phyloP scores from a whole-genome alignment of 1,140 invertebrate genomes.

The Lamellibrachia luymesi region DNA sequence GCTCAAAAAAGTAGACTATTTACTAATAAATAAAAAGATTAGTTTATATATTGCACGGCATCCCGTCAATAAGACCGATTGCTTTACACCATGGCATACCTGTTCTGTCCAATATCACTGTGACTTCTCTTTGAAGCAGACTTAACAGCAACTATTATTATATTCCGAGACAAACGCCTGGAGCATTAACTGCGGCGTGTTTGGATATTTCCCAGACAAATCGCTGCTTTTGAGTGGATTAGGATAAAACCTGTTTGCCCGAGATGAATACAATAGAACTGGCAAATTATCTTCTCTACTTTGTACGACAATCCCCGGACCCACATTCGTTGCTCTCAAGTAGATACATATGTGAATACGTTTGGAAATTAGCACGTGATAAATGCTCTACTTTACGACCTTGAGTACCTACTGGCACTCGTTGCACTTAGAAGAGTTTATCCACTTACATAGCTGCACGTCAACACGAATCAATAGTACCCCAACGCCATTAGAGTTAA shows the following conservation, averaged over 20 bases:
- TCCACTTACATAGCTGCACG: not conserved
- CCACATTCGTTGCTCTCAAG: not conserved
- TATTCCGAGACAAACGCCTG: not conserved
- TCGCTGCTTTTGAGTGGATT: not conserved
- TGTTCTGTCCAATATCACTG: too few species aligned
- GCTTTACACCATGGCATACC: too few species aligned
- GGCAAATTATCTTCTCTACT: not conserved
- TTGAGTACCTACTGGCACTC: not conserved
- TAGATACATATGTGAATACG: not conserved
- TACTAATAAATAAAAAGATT: too few species aligned
- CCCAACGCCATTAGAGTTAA: not conserved
- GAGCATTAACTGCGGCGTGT: not conserved
- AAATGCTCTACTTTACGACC: not conserved
- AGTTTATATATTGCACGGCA: too few species aligned
- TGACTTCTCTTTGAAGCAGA: not conserved
- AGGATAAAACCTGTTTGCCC: not conserved
- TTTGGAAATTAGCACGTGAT: not conserved
- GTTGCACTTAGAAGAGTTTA: not conserved
- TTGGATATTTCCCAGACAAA: not conserved
- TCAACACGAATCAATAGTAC: not conserved
- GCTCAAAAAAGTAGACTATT: too few species aligned
- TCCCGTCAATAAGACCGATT: too few species aligned
- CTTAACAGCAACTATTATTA: not conserved
- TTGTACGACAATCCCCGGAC: not conserved
- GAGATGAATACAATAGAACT: not conserved